Percentiles rank a stretch among this genome's conserved stretches.
These are phyloP conservation scores for Venusia cambrica DNA, from an alignment of 2,888 invertebrate genomes.

Conservation along the genomic window DNA sequence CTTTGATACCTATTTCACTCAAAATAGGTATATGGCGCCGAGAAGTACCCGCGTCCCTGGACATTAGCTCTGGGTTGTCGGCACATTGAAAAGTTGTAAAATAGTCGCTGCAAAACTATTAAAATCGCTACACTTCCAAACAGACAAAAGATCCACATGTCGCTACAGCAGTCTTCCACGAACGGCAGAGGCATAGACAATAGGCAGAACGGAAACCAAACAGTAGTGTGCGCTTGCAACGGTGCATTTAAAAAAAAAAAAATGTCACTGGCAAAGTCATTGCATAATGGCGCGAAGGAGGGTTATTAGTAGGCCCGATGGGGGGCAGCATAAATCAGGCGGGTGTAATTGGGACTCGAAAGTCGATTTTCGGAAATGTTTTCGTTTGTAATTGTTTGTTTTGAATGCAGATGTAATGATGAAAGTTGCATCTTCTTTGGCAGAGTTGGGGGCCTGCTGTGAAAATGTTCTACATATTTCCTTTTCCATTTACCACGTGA, in stretches of 20 bases:
- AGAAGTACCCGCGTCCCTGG: too few species aligned
- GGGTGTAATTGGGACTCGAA: slow-evolving; percentile 33
- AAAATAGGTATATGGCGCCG: too few species aligned
- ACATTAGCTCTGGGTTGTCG: too few species aligned
- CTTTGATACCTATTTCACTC: too few species aligned
- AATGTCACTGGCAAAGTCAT: slow-evolving; percentile 31
- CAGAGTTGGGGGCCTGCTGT: slow-evolving; percentile 15
- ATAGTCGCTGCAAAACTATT: slow-evolving; percentile 26
- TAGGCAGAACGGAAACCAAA: slow-evolving; percentile 52
- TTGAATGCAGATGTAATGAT: slow-evolving; percentile 29
- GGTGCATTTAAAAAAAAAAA: slow-evolving; percentile 27
- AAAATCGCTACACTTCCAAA: slow-evolving; percentile 19
- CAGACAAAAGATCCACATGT: slow-evolving; percentile 30
- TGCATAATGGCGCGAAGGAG: slow-evolving; percentile 34
- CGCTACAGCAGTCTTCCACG: slow-evolving; percentile 45
- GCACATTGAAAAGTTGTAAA: too few species aligned
- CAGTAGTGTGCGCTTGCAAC: slow-evolving; percentile 41
- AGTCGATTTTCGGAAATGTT: slow-evolving; percentile 35
- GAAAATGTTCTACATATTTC: too few species aligned
- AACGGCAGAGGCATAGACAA: slow-evolving; percentile 38
- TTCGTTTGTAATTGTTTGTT: slow-evolving; percentile 34
- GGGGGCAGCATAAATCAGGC: slow-evolving; percentile 47
- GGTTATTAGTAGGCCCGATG: slow-evolving; percentile 35
- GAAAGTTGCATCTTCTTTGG: slow-evolving; percentile 28
- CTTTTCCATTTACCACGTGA: too few species aligned